These are phyloP conservation scores for Xenopus tropicalis DNA, from an alignment of 2,113 vertebrate genomes.

Conservation along the genomic window UCB_Xtro_10.0 CM004445.2:12208001-12208500, in stretches of 20 bases:
- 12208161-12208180: conserved; percentile 61
- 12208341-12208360: conserved; percentile 66
- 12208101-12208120: conserved; percentile 68
- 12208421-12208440: not conserved
- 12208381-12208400: conserved; percentile 64
- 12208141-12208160: conserved; percentile 84
- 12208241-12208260: conserved; percentile 72
- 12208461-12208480: too few relatives aligned
- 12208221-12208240: conserved; percentile 51
- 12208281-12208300: conserved; percentile 53
- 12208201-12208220: conserved; percentile 66
- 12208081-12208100: conserved; percentile 78
- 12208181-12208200: conserved; percentile 64
- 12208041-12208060: not conserved
- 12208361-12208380: conserved; percentile 62
- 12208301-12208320: conserved; percentile 53
- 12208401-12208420: not conserved
- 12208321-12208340: conserved; percentile 59
- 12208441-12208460: too few relatives aligned
- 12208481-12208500: too few relatives aligned
- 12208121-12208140: conserved; percentile 74
- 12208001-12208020: not conserved
- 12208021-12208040: not conserved
- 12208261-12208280: conserved; percentile 72
- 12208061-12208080: not conserved